These are phyloP conservation scores for Athene noctua DNA, from an alignment of 2,113 vertebrate species.

Conservation along the genomic window DNA sequence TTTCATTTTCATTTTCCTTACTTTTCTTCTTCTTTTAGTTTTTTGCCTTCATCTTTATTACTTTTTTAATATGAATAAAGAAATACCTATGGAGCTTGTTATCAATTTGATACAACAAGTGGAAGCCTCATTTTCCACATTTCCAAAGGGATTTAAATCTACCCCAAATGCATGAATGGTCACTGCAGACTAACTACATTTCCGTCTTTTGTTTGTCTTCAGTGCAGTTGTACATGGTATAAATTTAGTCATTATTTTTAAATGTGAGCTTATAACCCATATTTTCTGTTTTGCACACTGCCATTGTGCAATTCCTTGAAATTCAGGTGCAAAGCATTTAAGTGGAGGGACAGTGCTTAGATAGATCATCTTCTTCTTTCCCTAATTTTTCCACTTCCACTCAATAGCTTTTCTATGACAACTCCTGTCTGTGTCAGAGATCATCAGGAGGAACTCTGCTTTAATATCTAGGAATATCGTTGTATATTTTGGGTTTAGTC, in stretches of 20 bases:
- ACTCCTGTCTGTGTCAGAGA: not conserved
- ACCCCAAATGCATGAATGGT: not conserved
- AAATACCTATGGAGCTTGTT: not conserved
- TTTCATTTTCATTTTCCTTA: no score
- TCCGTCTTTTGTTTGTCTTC: not conserved
- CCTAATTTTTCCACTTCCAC: not conserved
- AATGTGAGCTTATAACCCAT: not conserved
- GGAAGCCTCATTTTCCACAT: not conserved
- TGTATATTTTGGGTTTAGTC: not conserved
- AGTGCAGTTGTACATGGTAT: not conserved
- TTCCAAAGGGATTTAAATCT: not conserved
- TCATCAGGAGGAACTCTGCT: not conserved
- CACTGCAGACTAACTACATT: not conserved
- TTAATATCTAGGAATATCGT: not conserved
- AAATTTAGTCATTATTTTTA: not conserved
- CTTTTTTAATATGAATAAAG: not conserved
- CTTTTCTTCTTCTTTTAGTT: not conserved
- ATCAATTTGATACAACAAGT: not conserved
- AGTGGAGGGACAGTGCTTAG: not conserved
- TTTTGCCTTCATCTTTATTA: no score
- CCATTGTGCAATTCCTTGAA: not conserved
- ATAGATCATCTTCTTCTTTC: not conserved
- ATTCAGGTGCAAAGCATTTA: not conserved
- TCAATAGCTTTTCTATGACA: not conserved
- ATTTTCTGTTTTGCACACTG: not conserved